A percentile compares a stretch with the other conserved stretches of the same genome.
Conservation (phyloP, 2,113 vertebrate genomes). For the Semicossyphus pulcher region DNA sequence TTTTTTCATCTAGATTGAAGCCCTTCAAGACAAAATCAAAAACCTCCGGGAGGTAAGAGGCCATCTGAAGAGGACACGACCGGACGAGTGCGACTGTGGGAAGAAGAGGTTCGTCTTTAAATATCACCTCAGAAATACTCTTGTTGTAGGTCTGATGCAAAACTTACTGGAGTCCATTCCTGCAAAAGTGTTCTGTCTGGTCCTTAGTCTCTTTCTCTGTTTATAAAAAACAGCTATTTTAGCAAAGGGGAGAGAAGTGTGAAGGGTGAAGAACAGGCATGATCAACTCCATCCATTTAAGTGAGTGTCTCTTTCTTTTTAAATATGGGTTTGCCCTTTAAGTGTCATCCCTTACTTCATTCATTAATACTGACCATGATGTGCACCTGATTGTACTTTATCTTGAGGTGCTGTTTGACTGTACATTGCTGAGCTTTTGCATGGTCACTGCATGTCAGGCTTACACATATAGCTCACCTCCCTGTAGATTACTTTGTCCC, state of each 20-base stretch:
- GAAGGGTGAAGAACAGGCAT: conserved; percentile 88
- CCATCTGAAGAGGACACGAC: conserved; percentile 93
- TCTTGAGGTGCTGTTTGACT: conserved; percentile 2
- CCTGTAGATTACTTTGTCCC: conserved; percentile 1
- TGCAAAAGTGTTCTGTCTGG: conserved; percentile 20
- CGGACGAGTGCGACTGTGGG: conserved; percentile 94
- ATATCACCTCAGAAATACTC: no score
- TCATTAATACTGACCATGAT: conserved; percentile 12
- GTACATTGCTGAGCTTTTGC: conserved; percentile 12
- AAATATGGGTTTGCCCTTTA: conserved; percentile 27
- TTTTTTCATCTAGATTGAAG: conserved; percentile 88
- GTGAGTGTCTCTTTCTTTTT: conserved; percentile 83
- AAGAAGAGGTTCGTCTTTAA: conserved; percentile 87
- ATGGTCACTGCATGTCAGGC: conserved; percentile 44
- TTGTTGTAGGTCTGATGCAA: no score
- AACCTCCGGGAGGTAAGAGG: conserved; percentile 96
- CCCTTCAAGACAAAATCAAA: conserved; percentile 98
- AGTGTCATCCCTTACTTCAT: neutral
- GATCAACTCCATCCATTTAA: conserved; percentile 96
- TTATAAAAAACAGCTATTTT: conserved; percentile 87
- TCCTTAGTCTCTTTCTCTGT: conserved; percentile 72
- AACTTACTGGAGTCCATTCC: conserved; percentile 9
- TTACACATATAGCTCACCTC: conserved; percentile 4
- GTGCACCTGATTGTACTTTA: neutral
- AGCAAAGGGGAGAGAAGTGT: conserved; percentile 89